Conservation (phyloP, 2,888 invertebrate genomes). For the Nesidiocoris tenuis region DNA sequence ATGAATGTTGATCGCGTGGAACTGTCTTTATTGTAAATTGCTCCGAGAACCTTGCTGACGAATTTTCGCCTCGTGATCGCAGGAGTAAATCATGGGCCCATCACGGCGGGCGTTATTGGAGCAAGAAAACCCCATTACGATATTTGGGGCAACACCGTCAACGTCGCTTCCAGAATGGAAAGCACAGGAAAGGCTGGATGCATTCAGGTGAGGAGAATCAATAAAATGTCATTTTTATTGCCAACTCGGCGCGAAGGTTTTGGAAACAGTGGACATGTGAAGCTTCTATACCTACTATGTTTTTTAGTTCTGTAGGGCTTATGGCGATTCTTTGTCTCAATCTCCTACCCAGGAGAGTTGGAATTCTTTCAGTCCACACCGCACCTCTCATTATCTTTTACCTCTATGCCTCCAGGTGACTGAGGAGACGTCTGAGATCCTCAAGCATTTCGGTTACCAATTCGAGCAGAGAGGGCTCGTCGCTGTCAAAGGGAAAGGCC, state of each 20-base stretch:
- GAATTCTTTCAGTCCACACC: too few relatives aligned
- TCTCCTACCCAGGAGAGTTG: too few relatives aligned
- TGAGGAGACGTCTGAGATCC: slow-evolving; percentile 87
- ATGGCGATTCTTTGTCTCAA: too few relatives aligned
- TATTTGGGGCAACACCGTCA: slow-evolving; percentile 96
- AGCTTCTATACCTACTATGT: too few relatives aligned
- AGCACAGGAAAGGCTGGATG: slow-evolving; percentile 94
- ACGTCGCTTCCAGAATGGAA: slow-evolving; percentile 97
- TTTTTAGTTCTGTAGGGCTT: too few relatives aligned
- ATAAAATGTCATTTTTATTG: background rate
- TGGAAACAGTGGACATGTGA: too few relatives aligned
- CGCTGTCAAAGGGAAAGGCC: slow-evolving; percentile 95
- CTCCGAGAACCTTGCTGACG: too few relatives aligned
- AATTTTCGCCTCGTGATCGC: too few relatives aligned
- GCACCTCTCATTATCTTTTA: too few relatives aligned
- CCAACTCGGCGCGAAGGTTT: too few relatives aligned
- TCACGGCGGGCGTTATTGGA: slow-evolving; percentile 93
- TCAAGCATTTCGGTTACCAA: slow-evolving; percentile 84
- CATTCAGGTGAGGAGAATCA: slow-evolving; percentile 69
- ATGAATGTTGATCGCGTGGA: too few relatives aligned
- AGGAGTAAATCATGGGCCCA: slow-evolving; percentile 92
- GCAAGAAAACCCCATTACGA: slow-evolving; percentile 94
- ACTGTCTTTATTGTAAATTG: too few relatives aligned
- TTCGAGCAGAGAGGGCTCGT: slow-evolving; percentile 94
- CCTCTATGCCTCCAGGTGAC: slow-evolving; percentile 69